A percentile compares a stretch with the other conserved stretches of the same genome.
Evolutionary conservation across 2,888 invertebrate genomes (phyloP).

Genomic region (Tinea semifulvella): DNA sequence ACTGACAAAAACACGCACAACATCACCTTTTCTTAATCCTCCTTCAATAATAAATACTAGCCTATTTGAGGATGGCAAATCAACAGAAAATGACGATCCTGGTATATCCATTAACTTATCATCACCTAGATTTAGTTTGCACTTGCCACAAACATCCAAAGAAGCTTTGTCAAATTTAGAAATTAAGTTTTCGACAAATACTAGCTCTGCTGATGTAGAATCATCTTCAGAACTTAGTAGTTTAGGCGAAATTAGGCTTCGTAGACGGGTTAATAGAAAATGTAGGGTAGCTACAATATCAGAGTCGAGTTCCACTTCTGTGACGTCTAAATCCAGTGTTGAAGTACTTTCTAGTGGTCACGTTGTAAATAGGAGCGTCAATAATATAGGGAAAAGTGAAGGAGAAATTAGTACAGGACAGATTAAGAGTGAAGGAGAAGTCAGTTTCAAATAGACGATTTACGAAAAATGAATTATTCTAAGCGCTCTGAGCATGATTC

Average conservation of each 20-base stretch:
- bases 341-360: conserved; percentile 24
- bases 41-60: conserved; percentile 35
- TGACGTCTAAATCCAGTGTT: conserved; percentile 30
- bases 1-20: conserved; percentile 48
- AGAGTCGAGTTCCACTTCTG: conserved; percentile 39
- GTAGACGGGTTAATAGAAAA: conserved; percentile 29
- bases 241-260: conserved; percentile 41
- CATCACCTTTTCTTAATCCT: conserved; percentile 49
- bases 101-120: conserved; percentile 51
- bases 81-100: conserved; percentile 30
- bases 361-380: background rate
- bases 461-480: too few species aligned
- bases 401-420: conserved; percentile 42
- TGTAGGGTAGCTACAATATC: conserved; percentile 31
- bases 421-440: conserved; percentile 39
- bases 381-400: conserved; percentile 30
- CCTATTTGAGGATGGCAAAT: conserved; percentile 27
- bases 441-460: conserved; percentile 34
- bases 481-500: too few species aligned
- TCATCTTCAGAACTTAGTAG: conserved; percentile 55
- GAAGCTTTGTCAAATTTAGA: conserved; percentile 43
- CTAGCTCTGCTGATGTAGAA: conserved; percentile 46
- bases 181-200: conserved; percentile 16
- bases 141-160: conserved; percentile 41
- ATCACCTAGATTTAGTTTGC: conserved; percentile 50